These are phyloP conservation scores for Phalanger gymnotis DNA, from an alignment of 2,797 vertebrate species.

Conservation along the genomic window DNA sequence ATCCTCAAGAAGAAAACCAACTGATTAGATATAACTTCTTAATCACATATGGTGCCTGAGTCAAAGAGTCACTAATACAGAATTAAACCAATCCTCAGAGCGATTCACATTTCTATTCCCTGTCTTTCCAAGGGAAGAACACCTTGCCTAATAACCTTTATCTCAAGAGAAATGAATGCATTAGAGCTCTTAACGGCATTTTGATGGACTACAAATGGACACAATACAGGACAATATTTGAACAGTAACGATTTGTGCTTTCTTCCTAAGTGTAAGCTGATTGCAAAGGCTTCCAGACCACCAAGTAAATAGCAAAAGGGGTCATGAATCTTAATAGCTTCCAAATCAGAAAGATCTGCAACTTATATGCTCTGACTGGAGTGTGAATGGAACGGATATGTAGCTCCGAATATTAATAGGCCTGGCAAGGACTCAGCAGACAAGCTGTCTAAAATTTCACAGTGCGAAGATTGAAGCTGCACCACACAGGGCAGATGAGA, in stretches of 20 bases:
- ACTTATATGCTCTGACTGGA: constrained; percentile 83
- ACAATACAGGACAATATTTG: constrained; percentile 84
- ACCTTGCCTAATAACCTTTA: constrained; percentile 77
- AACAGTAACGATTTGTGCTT: constrained; percentile 85
- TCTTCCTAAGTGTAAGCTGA: constrained; percentile 84
- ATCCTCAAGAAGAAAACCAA: constrained; percentile 63
- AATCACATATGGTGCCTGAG: constrained; percentile 73
- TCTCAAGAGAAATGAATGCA: constrained; percentile 84
- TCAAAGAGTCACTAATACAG: constrained; percentile 77
- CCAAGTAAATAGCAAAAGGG: constrained; percentile 84
- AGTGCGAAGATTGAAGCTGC: constrained; percentile 82
- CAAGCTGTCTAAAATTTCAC: constrained; percentile 85
- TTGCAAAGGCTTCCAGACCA: constrained; percentile 78
- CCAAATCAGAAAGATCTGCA: constrained; percentile 86
- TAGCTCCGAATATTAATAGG: constrained; percentile 83
- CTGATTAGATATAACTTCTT: constrained; percentile 75
- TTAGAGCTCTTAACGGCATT: constrained; percentile 83
- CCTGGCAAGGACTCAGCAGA: constrained; percentile 78
- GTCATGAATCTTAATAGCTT: constrained; percentile 88
- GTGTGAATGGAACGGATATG: constrained; percentile 84
- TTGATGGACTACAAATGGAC: constrained; percentile 85
- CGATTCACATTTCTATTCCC: constrained; percentile 77
- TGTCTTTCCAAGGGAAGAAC: constrained; percentile 77
- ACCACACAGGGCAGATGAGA: constrained; percentile 63
- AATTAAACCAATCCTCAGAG: constrained; percentile 80